Conservation (phyloP, 2,797 vertebrate species). For the Ceyx erithaca region DNA sequence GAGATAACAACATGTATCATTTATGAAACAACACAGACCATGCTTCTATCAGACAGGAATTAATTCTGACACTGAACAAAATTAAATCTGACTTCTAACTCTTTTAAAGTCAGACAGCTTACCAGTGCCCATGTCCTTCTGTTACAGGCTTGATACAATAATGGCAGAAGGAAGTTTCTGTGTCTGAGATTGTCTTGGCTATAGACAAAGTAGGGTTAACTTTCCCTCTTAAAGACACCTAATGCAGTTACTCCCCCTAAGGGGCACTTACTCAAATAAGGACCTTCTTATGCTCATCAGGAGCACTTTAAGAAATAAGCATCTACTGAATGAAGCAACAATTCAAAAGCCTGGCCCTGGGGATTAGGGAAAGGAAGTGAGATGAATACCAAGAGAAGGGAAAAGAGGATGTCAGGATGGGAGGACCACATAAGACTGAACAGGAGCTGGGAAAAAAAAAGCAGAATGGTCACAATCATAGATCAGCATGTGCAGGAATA, state of each 20-base stretch:
- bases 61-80: neutral
- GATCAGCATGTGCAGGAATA: neutral
- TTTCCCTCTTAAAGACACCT: neutral
- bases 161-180: neutral
- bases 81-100: neutral
- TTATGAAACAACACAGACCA: neutral
- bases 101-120: neutral
- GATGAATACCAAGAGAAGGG: neutral
- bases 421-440: neutral
- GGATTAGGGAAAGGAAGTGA: neutral
- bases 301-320: neutral
- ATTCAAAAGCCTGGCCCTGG: neutral
- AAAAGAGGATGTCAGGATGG: neutral
- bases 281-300: neutral
- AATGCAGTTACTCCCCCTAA: rapidly evolving
- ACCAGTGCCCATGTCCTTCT: neutral
- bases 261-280: neutral
- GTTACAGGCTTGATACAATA: neutral
- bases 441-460: neutral
- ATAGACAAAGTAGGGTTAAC: neutral
- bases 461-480: neutral
- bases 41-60: neutral
- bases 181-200: neutral
- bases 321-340: neutral
- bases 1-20: neutral